These are phyloP conservation scores for Oryctes rhinoceros DNA, from an alignment of 1,140 invertebrate genomes.

Conservation along the genomic window DNA sequence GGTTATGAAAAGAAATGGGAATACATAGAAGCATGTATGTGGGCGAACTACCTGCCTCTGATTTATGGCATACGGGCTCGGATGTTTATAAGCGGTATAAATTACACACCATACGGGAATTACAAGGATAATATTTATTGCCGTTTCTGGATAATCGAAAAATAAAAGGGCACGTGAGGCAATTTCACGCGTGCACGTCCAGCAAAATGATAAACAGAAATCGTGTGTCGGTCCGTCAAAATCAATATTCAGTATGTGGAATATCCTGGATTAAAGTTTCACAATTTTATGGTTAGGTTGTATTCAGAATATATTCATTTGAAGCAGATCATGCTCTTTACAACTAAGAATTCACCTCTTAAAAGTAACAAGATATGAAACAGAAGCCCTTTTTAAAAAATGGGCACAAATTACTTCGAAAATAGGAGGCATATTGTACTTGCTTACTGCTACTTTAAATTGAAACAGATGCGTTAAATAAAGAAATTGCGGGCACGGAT, in stretches of 20 bases:
- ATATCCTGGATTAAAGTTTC: neutral
- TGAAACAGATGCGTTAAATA: too few relatives aligned
- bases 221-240: neutral
- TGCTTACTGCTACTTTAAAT: too few relatives aligned
- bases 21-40: neutral
- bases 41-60: neutral
- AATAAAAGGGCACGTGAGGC: neutral
- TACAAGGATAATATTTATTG: slow-evolving; percentile 28
- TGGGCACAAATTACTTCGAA: too few relatives aligned
- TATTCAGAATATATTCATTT: too few relatives aligned
- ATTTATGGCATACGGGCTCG: neutral
- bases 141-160: slow-evolving; percentile 14
- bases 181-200: neutral
- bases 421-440: too few relatives aligned
- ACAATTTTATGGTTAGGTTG: too few relatives aligned
- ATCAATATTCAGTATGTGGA: slow-evolving; percentile 3
- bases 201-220: neutral
- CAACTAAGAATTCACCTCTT: too few relatives aligned
- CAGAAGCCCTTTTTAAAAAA: too few relatives aligned
- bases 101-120: slow-evolving; percentile 2
- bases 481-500: too few relatives aligned
- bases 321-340: too few relatives aligned
- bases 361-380: too few relatives aligned
- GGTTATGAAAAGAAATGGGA: neutral
- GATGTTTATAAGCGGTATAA: slow-evolving; percentile 23